Conservation (phyloP, 2,888 invertebrate genomes). For the Lasioglossum leucozonium region DNA sequence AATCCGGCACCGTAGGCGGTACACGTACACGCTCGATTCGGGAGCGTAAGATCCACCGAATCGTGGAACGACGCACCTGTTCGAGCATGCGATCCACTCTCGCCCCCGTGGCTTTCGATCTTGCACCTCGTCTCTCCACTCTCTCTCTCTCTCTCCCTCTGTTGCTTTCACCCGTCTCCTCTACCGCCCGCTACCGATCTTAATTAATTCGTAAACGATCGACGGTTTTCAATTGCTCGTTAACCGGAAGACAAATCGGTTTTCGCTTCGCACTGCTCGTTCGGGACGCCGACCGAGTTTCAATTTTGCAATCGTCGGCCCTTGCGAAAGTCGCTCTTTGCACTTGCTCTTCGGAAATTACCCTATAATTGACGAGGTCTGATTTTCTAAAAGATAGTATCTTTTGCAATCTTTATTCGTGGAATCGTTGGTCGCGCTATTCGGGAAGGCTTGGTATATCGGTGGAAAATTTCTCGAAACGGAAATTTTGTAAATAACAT, state of each 20-base stretch:
- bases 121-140: slow-evolving; percentile 14
- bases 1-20: slow-evolving; percentile 75
- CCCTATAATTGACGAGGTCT: neutral
- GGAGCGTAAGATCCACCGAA: slow-evolving; percentile 41
- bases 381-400: neutral
- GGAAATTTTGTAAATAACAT: too few relatives aligned
- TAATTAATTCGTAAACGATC: slow-evolving; percentile 44
- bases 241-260: neutral
- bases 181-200: neutral
- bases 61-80: slow-evolving; percentile 66
- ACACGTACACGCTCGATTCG: slow-evolving; percentile 53
- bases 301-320: neutral
- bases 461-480: too few relatives aligned
- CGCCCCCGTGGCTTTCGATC: slow-evolving; percentile 50
- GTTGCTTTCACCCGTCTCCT: neutral
- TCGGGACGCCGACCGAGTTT: neutral
- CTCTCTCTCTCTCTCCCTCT: neutral
- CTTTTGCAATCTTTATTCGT: too few relatives aligned
- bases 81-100: slow-evolving; percentile 64
- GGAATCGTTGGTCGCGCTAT: too few relatives aligned
- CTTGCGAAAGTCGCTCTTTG: neutral
- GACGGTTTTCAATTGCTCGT: slow-evolving; percentile 9
- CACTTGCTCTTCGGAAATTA: neutral
- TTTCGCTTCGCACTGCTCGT: neutral
- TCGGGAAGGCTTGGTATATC: too few relatives aligned